phyloP scores from a whole-genome alignment of 2,888 invertebrate species.

The Agrotis exclamationis region DNA sequence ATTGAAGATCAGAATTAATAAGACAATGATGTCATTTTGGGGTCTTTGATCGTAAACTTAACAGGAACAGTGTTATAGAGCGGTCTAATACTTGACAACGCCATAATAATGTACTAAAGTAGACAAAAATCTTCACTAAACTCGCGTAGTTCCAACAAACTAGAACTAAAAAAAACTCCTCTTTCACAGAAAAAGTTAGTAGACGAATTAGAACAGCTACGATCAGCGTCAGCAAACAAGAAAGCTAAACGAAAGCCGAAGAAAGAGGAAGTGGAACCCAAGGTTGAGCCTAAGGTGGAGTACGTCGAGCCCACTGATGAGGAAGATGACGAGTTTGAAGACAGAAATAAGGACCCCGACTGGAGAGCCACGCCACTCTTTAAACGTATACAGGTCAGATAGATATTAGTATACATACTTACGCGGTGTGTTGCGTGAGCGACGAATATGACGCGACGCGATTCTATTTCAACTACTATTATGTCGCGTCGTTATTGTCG shows the following conservation, averaged over 20 bases:
- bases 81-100: neutral
- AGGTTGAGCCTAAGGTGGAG: conserved; percentile 70
- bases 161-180: neutral
- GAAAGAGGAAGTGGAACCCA: conserved; percentile 68
- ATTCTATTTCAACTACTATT: too few species aligned
- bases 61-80: neutral
- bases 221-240: conserved; percentile 68
- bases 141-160: neutral
- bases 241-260: conserved; percentile 74
- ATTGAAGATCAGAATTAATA: neutral
- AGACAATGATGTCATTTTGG: neutral
- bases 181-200: conserved; percentile 81
- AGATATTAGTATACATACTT: too few species aligned
- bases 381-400: conserved; percentile 84
- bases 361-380: conserved; percentile 93
- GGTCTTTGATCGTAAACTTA: neutral
- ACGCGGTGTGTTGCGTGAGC: too few species aligned
- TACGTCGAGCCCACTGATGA: conserved; percentile 82
- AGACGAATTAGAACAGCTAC: conserved; percentile 82
- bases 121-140: too few species aligned
- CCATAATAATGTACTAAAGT: too few species aligned
- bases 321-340: conserved; percentile 80
- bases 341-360: conserved; percentile 92
- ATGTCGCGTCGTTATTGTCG: too few species aligned
- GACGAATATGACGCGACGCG: too few species aligned